A percentile compares a stretch with the other conserved stretches of the same genome.
phyloP scores from a whole-genome alignment of 2,888 invertebrate species.

The Ornithoptera alexandrae region DNA sequence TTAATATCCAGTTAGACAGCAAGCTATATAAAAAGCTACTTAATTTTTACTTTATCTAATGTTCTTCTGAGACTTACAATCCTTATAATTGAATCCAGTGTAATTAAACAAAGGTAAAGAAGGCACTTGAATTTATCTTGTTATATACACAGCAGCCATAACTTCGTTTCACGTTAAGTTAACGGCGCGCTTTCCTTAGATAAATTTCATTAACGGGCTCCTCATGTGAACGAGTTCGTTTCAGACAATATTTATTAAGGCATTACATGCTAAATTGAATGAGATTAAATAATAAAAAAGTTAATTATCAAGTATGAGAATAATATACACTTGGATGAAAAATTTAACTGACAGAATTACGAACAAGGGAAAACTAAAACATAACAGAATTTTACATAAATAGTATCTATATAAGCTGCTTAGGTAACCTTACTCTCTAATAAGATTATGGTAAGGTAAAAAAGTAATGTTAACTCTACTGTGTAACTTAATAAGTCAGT shows the following conservation, averaged over 20 bases:
- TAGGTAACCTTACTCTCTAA: not conserved
- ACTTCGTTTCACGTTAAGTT: conserved; percentile 14
- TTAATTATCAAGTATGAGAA: too few relatives aligned
- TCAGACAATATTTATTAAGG: not conserved
- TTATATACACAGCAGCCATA: conserved; percentile 14
- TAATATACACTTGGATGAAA: not conserved
- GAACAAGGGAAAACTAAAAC: too few relatives aligned
- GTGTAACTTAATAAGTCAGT: too few relatives aligned
- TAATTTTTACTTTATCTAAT: not conserved
- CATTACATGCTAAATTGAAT: not conserved
- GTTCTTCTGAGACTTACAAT: not conserved
- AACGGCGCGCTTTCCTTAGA: conserved; percentile 2
- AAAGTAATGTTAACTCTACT: too few relatives aligned
- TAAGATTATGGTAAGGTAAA: not conserved
- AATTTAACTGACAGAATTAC: not conserved
- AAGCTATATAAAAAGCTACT: not conserved
- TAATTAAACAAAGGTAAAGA: conserved; percentile 8
- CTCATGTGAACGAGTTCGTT: conserved; percentile 9
- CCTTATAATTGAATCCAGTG: not conserved
- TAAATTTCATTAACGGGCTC: conserved; percentile 19
- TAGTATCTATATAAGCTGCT: not conserved
- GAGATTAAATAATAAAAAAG: too few relatives aligned
- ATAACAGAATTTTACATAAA: not conserved
- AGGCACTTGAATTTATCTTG: conserved; percentile 13
- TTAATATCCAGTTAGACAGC: too few relatives aligned